Evolutionary conservation across 2,113 vertebrate genomes (phyloP).

Genomic region (Zonotrichia leucophrys): DNA sequence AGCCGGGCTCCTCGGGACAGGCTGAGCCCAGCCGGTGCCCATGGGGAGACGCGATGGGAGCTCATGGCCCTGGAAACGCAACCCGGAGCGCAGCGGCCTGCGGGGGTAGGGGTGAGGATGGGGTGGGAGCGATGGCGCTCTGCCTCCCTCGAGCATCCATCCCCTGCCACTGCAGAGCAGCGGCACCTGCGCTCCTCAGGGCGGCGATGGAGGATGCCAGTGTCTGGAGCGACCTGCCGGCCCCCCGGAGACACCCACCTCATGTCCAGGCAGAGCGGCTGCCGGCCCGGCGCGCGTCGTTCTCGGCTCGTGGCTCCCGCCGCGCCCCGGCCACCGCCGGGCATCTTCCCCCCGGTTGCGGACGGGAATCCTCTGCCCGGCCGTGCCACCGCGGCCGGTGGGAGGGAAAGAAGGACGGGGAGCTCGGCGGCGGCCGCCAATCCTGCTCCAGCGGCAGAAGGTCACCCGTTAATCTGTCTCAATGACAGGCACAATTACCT

Average conservation of each 20-base stretch:
- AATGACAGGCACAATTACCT: slow-evolving; percentile 71
- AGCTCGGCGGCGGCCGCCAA: not conserved
- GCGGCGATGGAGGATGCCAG: too few relatives aligned
- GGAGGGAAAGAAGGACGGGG: not conserved
- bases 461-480: slow-evolving; percentile 69
- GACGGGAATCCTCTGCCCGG: not conserved
- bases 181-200: not conserved
- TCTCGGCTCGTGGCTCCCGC: not conserved
- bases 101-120: not conserved
- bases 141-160: not conserved
- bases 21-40: not conserved
- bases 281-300: not conserved
- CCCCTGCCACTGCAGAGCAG: not conserved
- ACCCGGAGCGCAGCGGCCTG: not conserved
- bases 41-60: rapidly evolving
- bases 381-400: not conserved
- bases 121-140: not conserved
- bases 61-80: not conserved
- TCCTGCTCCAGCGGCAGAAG: slow-evolving; percentile 54
- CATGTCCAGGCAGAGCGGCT: not conserved
- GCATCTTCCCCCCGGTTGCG: not conserved
- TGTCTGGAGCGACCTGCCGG: not conserved
- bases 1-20: not conserved
- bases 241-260: slow-evolving; percentile 1
- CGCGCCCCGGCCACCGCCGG: not conserved